Conservation (phyloP, 2,888 invertebrate species). For the Eilema caniola region DNA sequence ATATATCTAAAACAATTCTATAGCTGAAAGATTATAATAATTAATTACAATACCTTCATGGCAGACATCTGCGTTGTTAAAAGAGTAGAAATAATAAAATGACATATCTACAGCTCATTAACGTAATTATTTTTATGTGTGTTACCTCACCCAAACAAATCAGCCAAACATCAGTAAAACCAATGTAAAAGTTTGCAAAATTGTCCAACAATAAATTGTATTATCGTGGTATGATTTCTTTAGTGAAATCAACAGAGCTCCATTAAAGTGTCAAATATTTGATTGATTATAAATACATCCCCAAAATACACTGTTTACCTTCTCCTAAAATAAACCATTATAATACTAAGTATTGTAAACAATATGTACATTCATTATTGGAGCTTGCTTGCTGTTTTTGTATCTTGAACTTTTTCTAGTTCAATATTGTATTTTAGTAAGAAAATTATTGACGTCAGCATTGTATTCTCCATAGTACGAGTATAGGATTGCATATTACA, state of each 20-base stretch:
- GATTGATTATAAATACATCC: neutral
- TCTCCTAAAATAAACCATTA: neutral
- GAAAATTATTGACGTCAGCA: neutral
- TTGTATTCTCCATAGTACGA: too few species aligned
- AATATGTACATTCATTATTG: too few species aligned
- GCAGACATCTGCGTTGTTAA: neutral
- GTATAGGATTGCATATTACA: too few species aligned
- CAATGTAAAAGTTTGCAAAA: neutral
- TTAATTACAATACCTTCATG: neutral
- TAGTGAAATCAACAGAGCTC: neutral
- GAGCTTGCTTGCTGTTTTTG: neutral
- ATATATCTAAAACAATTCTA: too few species aligned
- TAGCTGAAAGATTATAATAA: too few species aligned
- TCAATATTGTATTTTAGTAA: neutral
- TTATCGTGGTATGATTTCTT: neutral
- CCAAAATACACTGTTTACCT: neutral
- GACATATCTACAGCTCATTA: neutral
- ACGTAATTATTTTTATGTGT: neutral
- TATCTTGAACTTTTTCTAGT: neutral
- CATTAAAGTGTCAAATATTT: slow-evolving; percentile 2
- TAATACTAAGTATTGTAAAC: slow-evolving; percentile 1
- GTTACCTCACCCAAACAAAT: neutral
- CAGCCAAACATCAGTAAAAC: neutral
- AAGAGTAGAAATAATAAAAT: too few species aligned
- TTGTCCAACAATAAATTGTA: neutral